Conservation (phyloP, 2,888 invertebrate species). For the Mechanitis messenoides region DNA sequence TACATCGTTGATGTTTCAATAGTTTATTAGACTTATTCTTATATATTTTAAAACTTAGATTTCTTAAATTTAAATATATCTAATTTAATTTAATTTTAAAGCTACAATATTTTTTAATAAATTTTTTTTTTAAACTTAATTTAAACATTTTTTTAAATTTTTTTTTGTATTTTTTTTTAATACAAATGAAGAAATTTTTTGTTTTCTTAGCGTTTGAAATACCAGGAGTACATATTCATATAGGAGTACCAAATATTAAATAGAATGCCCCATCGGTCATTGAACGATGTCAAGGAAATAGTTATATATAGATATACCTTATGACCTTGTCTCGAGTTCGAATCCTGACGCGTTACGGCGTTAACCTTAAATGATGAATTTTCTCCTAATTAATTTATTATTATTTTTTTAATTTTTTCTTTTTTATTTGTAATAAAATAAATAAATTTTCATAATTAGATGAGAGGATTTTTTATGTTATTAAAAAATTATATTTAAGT, state of each 20-base stretch:
- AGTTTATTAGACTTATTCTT: too few species aligned
- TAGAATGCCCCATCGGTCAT: conserved; percentile 6
- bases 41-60: too few species aligned
- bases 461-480: too few species aligned
- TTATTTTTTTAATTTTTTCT: not conserved
- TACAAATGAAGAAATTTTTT: not conserved
- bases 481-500: too few species aligned
- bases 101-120: too few species aligned
- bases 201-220: not conserved
- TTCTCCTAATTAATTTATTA: not conserved
- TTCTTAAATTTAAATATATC: too few species aligned
- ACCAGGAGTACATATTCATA: conserved; percentile 11
- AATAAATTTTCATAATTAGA: too few species aligned
- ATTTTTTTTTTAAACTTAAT: too few species aligned
- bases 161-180: not conserved
- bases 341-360: conserved; percentile 23
- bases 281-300: conserved; percentile 19
- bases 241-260: not conserved
- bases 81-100: too few species aligned
- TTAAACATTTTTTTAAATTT: too few species aligned
- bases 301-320: conserved; percentile 26
- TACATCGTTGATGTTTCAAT: too few species aligned
- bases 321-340: conserved; percentile 28
- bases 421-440: too few species aligned
- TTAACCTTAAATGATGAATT: conserved; percentile 6